phyloP scores from a whole-genome alignment of 2,797 vertebrate genomes.

The Rhinatrema bivittatum region DNA sequence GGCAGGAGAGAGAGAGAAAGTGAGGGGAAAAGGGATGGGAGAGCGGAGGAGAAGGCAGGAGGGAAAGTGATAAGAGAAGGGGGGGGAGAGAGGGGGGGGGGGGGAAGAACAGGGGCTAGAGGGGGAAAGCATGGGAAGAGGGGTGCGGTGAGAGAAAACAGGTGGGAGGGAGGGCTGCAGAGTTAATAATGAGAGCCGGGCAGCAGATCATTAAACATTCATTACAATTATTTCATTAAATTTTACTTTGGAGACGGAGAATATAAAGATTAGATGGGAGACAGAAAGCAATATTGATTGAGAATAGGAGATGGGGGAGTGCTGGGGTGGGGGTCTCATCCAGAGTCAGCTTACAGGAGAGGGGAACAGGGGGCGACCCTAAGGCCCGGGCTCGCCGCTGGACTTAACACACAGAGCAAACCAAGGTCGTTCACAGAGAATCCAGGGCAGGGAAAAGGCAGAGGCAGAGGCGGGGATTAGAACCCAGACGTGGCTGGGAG shows the following conservation, averaged over 20 bases:
- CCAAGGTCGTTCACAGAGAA: too few species aligned
- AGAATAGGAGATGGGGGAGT: constrained; percentile 12
- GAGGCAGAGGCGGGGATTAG: too few species aligned
- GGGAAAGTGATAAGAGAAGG: constrained; percentile 30
- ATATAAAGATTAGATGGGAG: constrained; percentile 78
- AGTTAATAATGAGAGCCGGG: constrained; percentile 89
- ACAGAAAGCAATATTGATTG: constrained; percentile 67
- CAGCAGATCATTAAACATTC: constrained; percentile 92
- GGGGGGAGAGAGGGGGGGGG: constrained; percentile 7
- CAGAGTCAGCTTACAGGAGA: neutral
- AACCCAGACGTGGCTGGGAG: too few species aligned
- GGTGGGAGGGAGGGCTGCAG: constrained; percentile 68
- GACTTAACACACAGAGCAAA: too few species aligned
- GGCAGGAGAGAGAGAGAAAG: constrained; percentile 11
- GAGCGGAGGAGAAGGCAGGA: constrained; percentile 27
- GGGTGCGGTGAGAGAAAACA: constrained; percentile 16
- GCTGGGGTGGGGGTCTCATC: neutral
- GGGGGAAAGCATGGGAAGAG: neutral
- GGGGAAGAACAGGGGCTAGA: constrained; percentile 14
- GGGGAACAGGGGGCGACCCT: accelerated
- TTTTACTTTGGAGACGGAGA: constrained; percentile 63
- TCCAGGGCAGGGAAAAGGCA: too few species aligned
- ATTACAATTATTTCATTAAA: constrained; percentile 92
- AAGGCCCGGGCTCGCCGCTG: too few species aligned
- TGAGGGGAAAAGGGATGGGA: neutral